Conservation (phyloP, 2,888 invertebrate species). For the Brachypterus glaber region DNA sequence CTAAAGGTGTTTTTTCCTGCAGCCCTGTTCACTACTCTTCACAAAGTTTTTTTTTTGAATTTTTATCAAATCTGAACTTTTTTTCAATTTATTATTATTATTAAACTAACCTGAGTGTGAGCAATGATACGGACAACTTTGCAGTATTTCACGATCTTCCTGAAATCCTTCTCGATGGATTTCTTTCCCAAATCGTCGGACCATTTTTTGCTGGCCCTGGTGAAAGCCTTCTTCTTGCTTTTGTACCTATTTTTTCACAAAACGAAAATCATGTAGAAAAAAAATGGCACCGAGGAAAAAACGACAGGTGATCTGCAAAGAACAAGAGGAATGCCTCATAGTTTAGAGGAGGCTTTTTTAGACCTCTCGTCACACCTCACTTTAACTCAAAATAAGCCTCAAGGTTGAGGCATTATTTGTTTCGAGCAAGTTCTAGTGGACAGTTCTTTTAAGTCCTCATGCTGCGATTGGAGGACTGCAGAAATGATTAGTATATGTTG, state of each 20-base stretch:
- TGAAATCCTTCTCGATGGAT: conserved; percentile 93
- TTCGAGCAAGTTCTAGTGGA: conserved; percentile 27
- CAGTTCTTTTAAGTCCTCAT: conserved; percentile 49
- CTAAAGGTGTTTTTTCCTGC: too few relatives aligned
- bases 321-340: conserved; percentile 53
- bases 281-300: conserved; percentile 9
- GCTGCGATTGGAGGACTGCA: conserved; percentile 60
- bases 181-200: conserved; percentile 93
- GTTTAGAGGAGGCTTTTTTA: conserved; percentile 58
- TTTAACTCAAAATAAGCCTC: conserved; percentile 17
- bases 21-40: too few relatives aligned
- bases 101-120: conserved; percentile 79
- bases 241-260: conserved; percentile 69
- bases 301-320: conserved; percentile 22
- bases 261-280: conserved; percentile 1
- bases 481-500: conserved; percentile 6
- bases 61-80: too few relatives aligned
- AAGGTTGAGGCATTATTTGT: not conserved
- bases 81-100: too few relatives aligned
- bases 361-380: conserved; percentile 30
- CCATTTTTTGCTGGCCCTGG: conserved; percentile 98
- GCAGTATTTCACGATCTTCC: conserved; percentile 98
- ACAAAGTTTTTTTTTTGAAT: too few relatives aligned
- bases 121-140: conserved; percentile 92
- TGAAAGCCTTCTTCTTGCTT: conserved; percentile 99